These are phyloP conservation scores for Cichladusa arquata DNA, from an alignment of 2,113 vertebrate genomes.

Conservation along the genomic window DNA sequence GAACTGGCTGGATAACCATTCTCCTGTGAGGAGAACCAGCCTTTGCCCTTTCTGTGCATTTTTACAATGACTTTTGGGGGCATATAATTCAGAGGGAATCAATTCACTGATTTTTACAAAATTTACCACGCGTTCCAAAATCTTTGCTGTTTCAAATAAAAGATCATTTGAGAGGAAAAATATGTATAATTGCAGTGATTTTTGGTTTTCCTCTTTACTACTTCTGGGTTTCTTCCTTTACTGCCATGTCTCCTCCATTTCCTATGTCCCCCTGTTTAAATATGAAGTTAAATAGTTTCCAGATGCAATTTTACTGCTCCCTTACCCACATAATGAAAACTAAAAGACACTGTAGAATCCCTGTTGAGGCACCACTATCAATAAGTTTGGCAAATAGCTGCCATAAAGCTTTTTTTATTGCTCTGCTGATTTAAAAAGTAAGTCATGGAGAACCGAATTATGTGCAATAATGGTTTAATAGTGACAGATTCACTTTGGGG, in stretches of 20 bases:
- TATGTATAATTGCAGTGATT: neutral
- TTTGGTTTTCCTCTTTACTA: neutral
- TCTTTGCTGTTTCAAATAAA: neutral
- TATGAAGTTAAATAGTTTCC: slow-evolving; percentile 39
- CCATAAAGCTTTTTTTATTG: neutral
- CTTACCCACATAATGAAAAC: slow-evolving; percentile 34
- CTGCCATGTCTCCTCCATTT: neutral
- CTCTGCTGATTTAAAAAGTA: neutral
- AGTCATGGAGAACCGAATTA: neutral
- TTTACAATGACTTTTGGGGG: neutral
- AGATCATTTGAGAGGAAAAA: neutral
- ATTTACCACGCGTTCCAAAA: neutral
- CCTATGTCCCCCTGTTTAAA: neutral
- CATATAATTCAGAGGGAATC: neutral
- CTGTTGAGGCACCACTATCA: slow-evolving; percentile 6
- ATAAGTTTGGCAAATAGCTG: slow-evolving; percentile 1
- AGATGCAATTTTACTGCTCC: slow-evolving; percentile 57
- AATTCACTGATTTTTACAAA: neutral
- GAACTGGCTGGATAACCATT: neutral
- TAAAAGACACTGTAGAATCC: slow-evolving; percentile 28
- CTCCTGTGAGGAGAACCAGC: neutral
- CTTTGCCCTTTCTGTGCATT: neutral
- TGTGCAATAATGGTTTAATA: neutral
- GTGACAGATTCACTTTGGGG: neutral
- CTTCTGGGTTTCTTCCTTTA: neutral